Percentiles rank a stretch among this genome's conserved stretches.
Conservation (phyloP, 2,888 invertebrate species). For the Hipparchia semele region DNA sequence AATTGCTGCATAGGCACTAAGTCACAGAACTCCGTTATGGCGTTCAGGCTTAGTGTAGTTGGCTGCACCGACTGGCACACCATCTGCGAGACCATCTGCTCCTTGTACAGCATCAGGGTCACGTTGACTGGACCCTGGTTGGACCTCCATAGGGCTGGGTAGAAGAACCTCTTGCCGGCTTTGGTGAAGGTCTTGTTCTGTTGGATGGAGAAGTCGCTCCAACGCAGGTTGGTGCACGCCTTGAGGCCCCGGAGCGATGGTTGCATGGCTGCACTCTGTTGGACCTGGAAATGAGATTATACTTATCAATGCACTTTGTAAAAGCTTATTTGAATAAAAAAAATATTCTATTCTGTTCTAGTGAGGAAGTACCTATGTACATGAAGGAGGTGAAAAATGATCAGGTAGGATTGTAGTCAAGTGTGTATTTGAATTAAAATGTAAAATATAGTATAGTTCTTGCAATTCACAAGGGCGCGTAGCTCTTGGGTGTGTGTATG, state of each 20-base stretch:
- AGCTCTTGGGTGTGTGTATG: too few species aligned
- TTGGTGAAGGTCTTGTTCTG: slow-evolving; percentile 80
- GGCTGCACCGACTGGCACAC: slow-evolving; percentile 85
- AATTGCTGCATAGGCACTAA: slow-evolving; percentile 88
- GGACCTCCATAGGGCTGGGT: slow-evolving; percentile 88
- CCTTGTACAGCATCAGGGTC: slow-evolving; percentile 85
- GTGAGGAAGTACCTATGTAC: too few species aligned
- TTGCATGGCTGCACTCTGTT: slow-evolving; percentile 87
- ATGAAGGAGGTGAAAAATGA: too few species aligned
- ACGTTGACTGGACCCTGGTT: slow-evolving; percentile 85
- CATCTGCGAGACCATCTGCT: slow-evolving; percentile 84
- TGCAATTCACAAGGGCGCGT: too few species aligned
- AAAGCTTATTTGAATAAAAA: too few species aligned
- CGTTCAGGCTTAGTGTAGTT: slow-evolving; percentile 86
- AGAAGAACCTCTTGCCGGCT: slow-evolving; percentile 88
- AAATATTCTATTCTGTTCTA: too few species aligned
- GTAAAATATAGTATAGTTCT: too few species aligned
- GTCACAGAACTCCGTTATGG: slow-evolving; percentile 92
- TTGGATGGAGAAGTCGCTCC: slow-evolving; percentile 87
- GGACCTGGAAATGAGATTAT: slow-evolving; percentile 65
- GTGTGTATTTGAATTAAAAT: too few species aligned
- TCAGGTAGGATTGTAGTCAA: too few species aligned
- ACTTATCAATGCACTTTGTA: not conserved
- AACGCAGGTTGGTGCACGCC: slow-evolving; percentile 87
- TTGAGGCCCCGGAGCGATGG: slow-evolving; percentile 87